Base-by-base conservation (phyloP, 2,888 invertebrate genomes). In the Ashinkailepas kermadecensis region DNA sequence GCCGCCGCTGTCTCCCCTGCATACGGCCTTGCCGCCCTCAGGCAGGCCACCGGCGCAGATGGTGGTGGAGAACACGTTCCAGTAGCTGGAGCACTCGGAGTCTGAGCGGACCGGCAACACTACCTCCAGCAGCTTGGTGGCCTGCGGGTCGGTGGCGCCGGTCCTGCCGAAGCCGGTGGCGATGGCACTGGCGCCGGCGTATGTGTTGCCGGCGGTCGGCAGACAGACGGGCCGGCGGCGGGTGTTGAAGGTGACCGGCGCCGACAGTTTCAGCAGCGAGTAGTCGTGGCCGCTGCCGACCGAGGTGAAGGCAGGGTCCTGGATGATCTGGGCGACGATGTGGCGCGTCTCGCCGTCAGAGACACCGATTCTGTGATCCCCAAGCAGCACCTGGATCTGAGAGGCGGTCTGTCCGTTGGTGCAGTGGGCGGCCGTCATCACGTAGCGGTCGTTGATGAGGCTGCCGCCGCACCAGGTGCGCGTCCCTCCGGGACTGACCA, bases 1-100 rank as follows among this genome's bases (percentile, higher is more conserved):
- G 21, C 81, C 81, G 21, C 81, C 81, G 25, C 59, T 59, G 56
- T 81, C 81, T 13, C 81, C 81, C 0, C 1, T 2, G 54, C 81
- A 81, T 1, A 23, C 78, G 11, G 78, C 10, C 70, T 79, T 21
- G 13, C 70, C 57, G 8, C 81, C 81, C 56, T 65, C 15, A 12
- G 54, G 39, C 21, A 18, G 21, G 54, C 81, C 62, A 15, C 65
- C 70, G 39, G 56, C 78, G 56, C 56, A 59, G 25, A 62, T 81
- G 18, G 78, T 81, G 39, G 6, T 70, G 10, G 25, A 25, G 3
- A 3, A 2, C 11, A 25, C 10, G 25, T 8, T 11, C 25, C 25
- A 70, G 0, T 8, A 13, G 9, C 10, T 13, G 25, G 12, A 11
- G 25, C 70, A 70, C 25, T 12, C 25, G 12, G 70, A 9, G 13